Evolutionary conservation across 2,113 vertebrate genomes (phyloP), one percentile per base, ranked within the genome.

Genomic region (Orcinus orca): DNA sequence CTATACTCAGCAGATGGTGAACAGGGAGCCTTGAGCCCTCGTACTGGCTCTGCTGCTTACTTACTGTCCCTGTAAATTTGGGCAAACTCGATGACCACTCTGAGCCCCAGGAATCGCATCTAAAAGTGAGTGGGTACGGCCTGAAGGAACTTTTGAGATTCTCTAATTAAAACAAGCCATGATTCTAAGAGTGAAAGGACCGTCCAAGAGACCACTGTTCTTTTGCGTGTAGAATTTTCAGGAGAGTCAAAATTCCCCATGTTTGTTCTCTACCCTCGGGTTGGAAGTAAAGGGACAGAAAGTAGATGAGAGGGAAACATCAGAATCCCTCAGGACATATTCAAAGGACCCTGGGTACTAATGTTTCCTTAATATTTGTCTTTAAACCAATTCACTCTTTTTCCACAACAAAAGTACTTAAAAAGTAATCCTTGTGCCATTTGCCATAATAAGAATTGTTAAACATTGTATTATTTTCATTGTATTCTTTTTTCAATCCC

Each of bases 401-500:
- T 9, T 3, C 31, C 29, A 3, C 50, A 85, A 38, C 26, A 76
- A 21, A 95, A 88, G 50, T 80, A 50, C 25, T 63, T 71, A 25
- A 63, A 95, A 88, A 79, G 41, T 60, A 92, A 79, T 47, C 63
- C 92, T 82, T 84, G 6, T 65, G 31, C 90, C 87, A 89, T 41
- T 89, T 87, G 33, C 50, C 70, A 41, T 76, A 87, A 38, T 80
- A 73, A 68, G 87, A 96, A 33, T 93, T 79, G 90, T 86, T 53
- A 79, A 92, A 80, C 88, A 53, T 33, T 82, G 15, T 82, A 47
- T 97, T 94, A 81, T 96, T 97, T 97, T 97, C 68, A 53, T 65
- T 79, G 44, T 79, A 31, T 73, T 74, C 67, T 90, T 89, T 41
- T 84, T 47, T 1, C 60, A 79, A 60, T 94, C 76, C 65, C 50